Evolutionary conservation across 2,113 vertebrate genomes (phyloP).

Genomic region (Marmota flaviventris): DNA sequence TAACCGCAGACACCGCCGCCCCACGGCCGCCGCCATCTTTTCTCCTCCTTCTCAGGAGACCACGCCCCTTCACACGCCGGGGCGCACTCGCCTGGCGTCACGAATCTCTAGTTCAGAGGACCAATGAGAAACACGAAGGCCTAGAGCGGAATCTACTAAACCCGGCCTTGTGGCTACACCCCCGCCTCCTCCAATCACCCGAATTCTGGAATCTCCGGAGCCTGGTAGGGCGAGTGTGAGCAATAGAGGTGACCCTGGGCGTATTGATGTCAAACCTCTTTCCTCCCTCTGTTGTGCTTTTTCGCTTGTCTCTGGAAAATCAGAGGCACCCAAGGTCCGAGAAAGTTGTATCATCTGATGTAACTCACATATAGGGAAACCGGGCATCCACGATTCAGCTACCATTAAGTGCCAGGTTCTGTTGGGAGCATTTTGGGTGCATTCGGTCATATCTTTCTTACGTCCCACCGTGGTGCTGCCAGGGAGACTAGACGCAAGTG

Average conservation of each 20-base stretch:
- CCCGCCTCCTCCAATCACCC: rapidly evolving
- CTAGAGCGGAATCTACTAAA: background rate
- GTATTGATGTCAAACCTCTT: rapidly evolving
- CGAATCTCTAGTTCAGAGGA: rapidly evolving
- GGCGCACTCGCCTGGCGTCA: background rate
- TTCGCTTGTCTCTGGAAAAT: background rate
- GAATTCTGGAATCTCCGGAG: rapidly evolving
- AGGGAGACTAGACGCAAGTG: background rate
- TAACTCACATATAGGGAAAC: background rate
- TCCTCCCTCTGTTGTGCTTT: background rate
- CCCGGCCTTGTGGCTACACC: background rate
- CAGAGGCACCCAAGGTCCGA: background rate
- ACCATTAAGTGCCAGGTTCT: background rate
- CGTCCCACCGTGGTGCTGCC: background rate
- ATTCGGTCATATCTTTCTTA: background rate
- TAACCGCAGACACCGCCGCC: background rate
- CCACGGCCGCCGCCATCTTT: slow-evolving; percentile 85
- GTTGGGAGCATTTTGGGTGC: background rate
- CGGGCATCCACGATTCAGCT: background rate
- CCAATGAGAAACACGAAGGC: slow-evolving; percentile 41
- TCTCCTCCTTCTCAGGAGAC: background rate
- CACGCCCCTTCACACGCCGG: slow-evolving; percentile 37
- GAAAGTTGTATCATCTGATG: background rate
- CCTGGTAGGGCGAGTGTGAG: rapidly evolving
- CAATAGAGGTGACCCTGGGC: rapidly evolving